phyloP scores from a whole-genome alignment of 2,888 invertebrate species.

The Cephus pulcher region DNA sequence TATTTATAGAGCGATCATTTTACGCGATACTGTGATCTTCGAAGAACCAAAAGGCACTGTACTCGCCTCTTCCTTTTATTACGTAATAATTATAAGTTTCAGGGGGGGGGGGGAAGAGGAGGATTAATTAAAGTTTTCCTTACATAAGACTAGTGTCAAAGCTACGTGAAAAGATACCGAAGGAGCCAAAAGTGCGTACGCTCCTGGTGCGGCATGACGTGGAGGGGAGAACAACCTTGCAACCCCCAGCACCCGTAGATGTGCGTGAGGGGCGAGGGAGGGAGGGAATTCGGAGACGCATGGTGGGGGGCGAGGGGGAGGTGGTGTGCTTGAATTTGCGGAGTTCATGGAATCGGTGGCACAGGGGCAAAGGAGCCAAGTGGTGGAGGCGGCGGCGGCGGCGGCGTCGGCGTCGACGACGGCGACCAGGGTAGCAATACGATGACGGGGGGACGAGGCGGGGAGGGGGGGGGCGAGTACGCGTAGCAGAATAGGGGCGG shows the following conservation, averaged over 20 bases:
- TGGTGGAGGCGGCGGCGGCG: not conserved
- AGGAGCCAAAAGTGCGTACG: conserved; percentile 21
- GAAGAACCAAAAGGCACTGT: too few species aligned
- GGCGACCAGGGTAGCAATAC: conserved; percentile 29
- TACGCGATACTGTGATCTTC: too few species aligned
- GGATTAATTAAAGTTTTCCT: too few species aligned
- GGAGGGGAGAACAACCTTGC: conserved; percentile 58
- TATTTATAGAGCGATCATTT: too few species aligned
- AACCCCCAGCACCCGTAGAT: conserved; percentile 38
- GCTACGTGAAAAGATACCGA: too few species aligned
- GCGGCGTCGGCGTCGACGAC: conserved; percentile 32
- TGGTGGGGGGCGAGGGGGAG: conserved; percentile 20
- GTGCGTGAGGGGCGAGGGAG: conserved; percentile 31
- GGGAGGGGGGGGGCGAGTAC: conserved; percentile 29
- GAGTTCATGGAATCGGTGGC: conserved; percentile 24
- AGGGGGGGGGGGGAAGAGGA: too few species aligned
- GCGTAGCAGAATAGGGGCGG: conserved; percentile 26
- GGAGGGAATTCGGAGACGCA: conserved; percentile 20
- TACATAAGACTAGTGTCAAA: too few species aligned
- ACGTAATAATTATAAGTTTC: too few species aligned
- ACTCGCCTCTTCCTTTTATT: too few species aligned
- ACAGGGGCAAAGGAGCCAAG: conserved; percentile 7
- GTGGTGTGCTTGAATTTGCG: conserved; percentile 27
- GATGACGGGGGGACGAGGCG: conserved; percentile 31
- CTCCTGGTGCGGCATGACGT: conserved; percentile 39